phyloP scores from a whole-genome alignment of 1,140 invertebrate species.

The Nasonia vitripennis region DNA sequence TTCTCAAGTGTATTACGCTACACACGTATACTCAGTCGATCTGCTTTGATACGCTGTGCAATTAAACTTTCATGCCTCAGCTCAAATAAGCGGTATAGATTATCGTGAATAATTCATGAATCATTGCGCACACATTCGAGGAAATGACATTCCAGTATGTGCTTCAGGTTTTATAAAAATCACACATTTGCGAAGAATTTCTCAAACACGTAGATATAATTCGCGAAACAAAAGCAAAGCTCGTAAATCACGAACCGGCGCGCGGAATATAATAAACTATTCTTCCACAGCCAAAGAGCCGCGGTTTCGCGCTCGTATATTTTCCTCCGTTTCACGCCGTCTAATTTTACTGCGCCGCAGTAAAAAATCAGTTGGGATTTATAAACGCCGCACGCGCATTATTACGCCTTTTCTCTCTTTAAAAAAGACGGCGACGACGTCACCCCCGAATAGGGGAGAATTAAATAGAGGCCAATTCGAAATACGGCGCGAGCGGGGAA shows the following conservation, averaged over 20 bases:
- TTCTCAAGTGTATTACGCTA: not conserved
- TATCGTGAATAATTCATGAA: no score
- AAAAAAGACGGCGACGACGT: constrained; percentile 22
- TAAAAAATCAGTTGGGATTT: constrained; percentile 39
- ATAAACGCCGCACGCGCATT: not conserved
- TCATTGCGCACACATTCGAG: no score
- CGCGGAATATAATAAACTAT: not conserved
- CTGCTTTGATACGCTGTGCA: not conserved
- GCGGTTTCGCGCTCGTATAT: not conserved
- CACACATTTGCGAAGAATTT: no score
- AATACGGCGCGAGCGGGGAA: not conserved
- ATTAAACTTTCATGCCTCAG: not conserved
- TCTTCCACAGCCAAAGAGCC: not conserved
- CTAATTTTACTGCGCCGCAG: not conserved
- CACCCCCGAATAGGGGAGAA: constrained; percentile 29
- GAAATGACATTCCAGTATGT: no score
- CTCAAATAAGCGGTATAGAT: no score
- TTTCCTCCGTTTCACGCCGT: not conserved
- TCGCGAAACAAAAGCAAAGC: no score
- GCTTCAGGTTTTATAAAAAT: no score
- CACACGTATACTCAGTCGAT: not conserved
- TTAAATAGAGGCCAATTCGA: constrained; percentile 43
- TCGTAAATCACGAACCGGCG: no score
- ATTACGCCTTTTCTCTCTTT: constrained; percentile 41
- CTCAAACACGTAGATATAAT: no score